Evolutionary conservation across 2,797 vertebrate genomes (phyloP), one percentile per base, ranked within the genome.

Genomic region (Thamnophis elegans): DNA sequence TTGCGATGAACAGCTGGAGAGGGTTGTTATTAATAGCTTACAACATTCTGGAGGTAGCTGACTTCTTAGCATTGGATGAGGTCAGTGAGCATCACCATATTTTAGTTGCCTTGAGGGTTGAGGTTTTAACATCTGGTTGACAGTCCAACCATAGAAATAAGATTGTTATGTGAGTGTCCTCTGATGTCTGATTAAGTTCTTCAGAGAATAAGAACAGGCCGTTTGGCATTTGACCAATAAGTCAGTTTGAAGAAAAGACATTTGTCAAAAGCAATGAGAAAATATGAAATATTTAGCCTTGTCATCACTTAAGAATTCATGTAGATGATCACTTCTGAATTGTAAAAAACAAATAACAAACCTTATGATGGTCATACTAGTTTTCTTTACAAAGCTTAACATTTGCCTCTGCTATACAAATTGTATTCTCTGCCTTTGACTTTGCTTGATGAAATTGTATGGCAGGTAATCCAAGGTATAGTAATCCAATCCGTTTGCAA

Each of bases 361-460:
- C 94, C 88, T 92, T 96, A 65, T 2, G 7, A 25, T 94, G 93
- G 88, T 93, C 93, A 93, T 59, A 91, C 73, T 96, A 95, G 91
- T 87, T 58, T 0, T 94, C 92, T 90, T 96, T 94, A 85, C n/a
- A 32, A 68, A 68, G 65, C 2, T 68, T 68, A 32, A 16, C 8
- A n/a, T 32, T 68, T 68, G n/a, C n/a, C n/a, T 32, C 65, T 68
- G 65, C 5, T 32, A 5, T 94, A 95, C 89, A 89, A 93, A 93
- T 92, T 87, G 95, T 26, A 95, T 91, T 93, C 78, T 94, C 56
- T 96, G 95, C 92, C 73, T 92, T 95, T 96, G 94, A 89, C 95
- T 97, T 94, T 94, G 95, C 90, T 94, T 97, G 95, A 96, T 94
- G 95, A 91, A 89, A 94, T 95, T 97, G 94, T 91, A 68, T 94